Percentiles rank a stretch among this genome's conserved stretches.
Evolutionary conservation across 2,797 vertebrate species (phyloP).

Genomic region (Aotus griseimembra): DNA sequence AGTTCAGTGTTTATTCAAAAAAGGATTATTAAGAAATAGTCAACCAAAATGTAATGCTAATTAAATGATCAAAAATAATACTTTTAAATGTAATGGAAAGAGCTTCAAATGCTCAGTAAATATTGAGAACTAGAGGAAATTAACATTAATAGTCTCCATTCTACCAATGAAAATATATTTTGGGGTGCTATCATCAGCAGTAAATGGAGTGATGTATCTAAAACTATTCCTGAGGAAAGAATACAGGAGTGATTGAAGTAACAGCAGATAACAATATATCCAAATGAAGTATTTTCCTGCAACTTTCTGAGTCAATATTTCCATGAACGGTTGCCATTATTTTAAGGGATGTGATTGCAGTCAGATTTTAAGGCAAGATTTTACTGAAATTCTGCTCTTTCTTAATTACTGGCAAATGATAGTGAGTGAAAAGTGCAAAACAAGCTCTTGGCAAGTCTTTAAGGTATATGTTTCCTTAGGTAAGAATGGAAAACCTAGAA

Average conservation of each 20-base stretch:
- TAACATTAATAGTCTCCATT: background rate
- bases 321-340: background rate
- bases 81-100: background rate
- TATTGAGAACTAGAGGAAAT: background rate
- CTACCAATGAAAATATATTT: background rate
- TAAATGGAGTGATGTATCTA: background rate
- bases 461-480: background rate
- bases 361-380: background rate
- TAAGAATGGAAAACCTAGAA: background rate
- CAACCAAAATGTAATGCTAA: background rate
- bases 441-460: background rate
- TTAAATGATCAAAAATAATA: constrained; percentile 2
- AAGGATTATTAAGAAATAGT: constrained; percentile 3
- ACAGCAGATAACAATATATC: background rate
- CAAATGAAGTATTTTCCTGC: background rate
- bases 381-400: background rate
- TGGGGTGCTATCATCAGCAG: background rate
- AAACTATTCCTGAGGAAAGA: background rate
- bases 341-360: background rate
- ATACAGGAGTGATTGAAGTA: background rate
- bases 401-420: background rate
- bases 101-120: background rate
- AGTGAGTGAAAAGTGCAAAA: background rate
- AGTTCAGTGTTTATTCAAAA: constrained; percentile 14
- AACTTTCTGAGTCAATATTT: constrained; percentile 12